Evolutionary conservation across 2,113 vertebrate species (phyloP), one percentile per base, ranked within the genome.

Genomic region (Atrichornis clamosus): DNA sequence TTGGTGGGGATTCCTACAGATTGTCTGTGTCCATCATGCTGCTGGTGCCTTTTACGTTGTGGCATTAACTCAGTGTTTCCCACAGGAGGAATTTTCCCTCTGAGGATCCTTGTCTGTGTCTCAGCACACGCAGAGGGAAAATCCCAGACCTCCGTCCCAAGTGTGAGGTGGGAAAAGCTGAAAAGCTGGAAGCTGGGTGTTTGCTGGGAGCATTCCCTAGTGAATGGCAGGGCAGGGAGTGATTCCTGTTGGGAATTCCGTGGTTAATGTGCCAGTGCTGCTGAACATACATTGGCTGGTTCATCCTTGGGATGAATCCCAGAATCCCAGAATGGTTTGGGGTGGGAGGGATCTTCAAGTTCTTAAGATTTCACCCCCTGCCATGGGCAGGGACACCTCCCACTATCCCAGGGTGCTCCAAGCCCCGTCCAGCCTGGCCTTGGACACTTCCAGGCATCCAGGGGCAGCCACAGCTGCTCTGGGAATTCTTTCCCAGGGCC

Each of bases 401-500:
- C 72, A 35, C 52, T 1, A 2, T 13, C 10, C 84, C 63, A 53
- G 39, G 37, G 0, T 44, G 37, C 27, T 77, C 44, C 70, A 3
- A 62, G 2, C 10, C 46, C 32, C 9, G 3, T 46, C 58, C 82
- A 77, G 0, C 32, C 52, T 32, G 44, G 35, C 37, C 33, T 33
- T 26, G 46, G 55, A 0, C 39, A 37, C 7, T 69, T 0, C 55
- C 83, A 67, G 62, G 35, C 30, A 58, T 58, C 23, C 81, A 74
- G 83, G 42, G 8, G 15, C 30, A 65, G 69, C 50, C 82, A 6
- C 50, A 65, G 60, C 30, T 49, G 1, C 52, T 42, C 52, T 67
- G 44, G 62, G 62, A 26, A 58, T 0, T 9, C 70, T 3, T 7
- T n/a, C 0, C 41, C 81, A 55, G 58, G 2, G 4, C 18, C 30